Conservation (phyloP, 2,888 invertebrate species). For the Agrochola lychnidis region DNA sequence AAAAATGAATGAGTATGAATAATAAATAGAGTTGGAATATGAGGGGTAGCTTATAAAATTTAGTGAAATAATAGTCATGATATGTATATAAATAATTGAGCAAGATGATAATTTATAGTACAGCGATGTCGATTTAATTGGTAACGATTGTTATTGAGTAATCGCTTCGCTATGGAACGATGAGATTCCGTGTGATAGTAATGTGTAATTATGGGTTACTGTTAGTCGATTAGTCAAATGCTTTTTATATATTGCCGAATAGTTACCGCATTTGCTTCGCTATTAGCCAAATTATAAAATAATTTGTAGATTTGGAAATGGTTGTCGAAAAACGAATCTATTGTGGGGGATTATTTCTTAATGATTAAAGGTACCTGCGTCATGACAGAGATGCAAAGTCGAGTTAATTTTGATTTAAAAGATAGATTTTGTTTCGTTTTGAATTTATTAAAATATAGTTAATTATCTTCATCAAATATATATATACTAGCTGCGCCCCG, state of each 20-base stretch:
- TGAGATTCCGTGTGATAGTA: conserved; percentile 43
- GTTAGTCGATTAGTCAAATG: conserved; percentile 46
- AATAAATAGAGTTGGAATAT: not conserved
- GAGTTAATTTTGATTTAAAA: not conserved
- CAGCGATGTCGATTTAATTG: conserved; percentile 38
- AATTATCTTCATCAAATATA: too few species aligned
- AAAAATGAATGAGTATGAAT: not conserved
- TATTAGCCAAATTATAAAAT: conserved; percentile 7
- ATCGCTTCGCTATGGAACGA: conserved; percentile 49
- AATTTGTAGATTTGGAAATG: conserved; percentile 19
- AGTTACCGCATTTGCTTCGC: conserved; percentile 23
- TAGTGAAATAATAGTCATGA: not conserved
- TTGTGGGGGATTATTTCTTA: not conserved
- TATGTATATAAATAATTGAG: not conserved
- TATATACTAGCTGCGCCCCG: too few species aligned
- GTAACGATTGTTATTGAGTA: conserved; percentile 27
- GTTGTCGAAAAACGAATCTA: conserved; percentile 6
- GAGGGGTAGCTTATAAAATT: not conserved
- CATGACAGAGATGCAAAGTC: not conserved
- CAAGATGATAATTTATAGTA: conserved; percentile 25
- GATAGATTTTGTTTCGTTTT: not conserved
- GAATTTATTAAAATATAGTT: not conserved
- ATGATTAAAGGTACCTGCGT: not conserved
- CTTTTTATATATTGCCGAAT: conserved; percentile 30
- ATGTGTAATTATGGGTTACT: conserved; percentile 41